Percentiles rank a stretch among this genome's conserved stretches.
phyloP scores from a whole-genome alignment of 2,113 vertebrate genomes.

The Natator depressus region DNA sequence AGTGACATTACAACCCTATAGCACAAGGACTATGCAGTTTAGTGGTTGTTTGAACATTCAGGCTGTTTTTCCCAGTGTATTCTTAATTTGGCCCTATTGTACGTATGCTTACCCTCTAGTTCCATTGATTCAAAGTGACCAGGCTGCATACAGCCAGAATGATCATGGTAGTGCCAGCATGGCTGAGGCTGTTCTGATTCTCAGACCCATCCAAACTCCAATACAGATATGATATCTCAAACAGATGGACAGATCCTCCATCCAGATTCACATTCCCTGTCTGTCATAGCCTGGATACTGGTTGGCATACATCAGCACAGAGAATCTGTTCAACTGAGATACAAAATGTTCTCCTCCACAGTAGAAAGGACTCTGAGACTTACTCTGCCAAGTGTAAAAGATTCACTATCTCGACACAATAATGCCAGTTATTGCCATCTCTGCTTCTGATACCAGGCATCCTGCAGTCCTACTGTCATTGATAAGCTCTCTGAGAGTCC shows the following conservation, averaged over 20 bases:
- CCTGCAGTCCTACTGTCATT: not conserved
- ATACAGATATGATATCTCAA: not conserved
- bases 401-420: not conserved
- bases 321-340: accelerated
- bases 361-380: not conserved
- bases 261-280: not conserved
- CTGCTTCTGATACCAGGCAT: not conserved
- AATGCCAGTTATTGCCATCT: not conserved
- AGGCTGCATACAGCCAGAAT: not conserved
- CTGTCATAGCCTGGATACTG: not conserved
- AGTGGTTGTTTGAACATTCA: not conserved
- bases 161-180: not conserved
- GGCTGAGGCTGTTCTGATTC: not conserved
- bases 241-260: not conserved
- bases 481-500: not conserved
- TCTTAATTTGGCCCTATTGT: not conserved
- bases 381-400: not conserved
- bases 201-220: not conserved
- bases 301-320: not conserved
- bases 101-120: accelerated
- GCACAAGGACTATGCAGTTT: not conserved
- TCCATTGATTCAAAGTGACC: not conserved
- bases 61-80: not conserved
- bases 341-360: not conserved
- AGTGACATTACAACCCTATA: not conserved